Evolutionary conservation across 2,888 invertebrate genomes (phyloP).

Genomic region (Lapara coniferarum): DNA sequence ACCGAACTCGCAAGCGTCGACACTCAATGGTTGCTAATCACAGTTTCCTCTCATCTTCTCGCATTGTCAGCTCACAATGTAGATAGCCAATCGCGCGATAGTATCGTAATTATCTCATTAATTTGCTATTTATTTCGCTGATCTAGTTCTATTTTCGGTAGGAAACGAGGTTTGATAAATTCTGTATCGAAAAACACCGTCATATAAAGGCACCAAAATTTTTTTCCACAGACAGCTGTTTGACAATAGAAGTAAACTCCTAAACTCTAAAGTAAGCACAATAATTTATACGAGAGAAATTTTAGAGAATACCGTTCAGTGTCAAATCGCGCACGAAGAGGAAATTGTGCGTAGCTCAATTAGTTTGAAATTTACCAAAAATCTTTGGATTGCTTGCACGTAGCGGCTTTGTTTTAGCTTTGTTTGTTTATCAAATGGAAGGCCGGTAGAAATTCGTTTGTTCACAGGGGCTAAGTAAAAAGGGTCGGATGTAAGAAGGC

Average conservation of each 20-base stretch:
- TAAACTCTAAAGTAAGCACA: neutral
- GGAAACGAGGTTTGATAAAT: neutral
- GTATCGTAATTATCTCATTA: constrained; percentile 2
- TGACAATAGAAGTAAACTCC: neutral
- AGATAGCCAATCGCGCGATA: neutral
- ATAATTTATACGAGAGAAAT: constrained; percentile 12
- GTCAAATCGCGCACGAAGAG: neutral
- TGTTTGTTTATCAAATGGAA: constrained; percentile 30
- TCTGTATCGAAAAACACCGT: too few species aligned
- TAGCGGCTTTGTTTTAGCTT: constrained; percentile 38
- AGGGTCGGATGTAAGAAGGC: constrained; percentile 51
- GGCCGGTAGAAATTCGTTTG: constrained; percentile 12
- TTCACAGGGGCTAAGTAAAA: constrained; percentile 43
- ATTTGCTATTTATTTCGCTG: constrained; percentile 3
- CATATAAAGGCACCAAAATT: too few species aligned
- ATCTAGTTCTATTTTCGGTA: neutral
- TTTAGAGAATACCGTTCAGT: constrained; percentile 4
- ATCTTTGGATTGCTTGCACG: constrained; percentile 13
- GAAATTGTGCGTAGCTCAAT: constrained; percentile 22
- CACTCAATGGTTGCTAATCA: neutral
- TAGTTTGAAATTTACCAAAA: constrained; percentile 2
- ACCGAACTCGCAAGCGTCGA: constrained; percentile 1
- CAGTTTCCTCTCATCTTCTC: neutral
- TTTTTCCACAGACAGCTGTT: too few species aligned
- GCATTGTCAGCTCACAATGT: constrained; percentile 9